Evolutionary conservation across 2,888 invertebrate genomes (phyloP).

Genomic region (Strigamia transsilvanica): DNA sequence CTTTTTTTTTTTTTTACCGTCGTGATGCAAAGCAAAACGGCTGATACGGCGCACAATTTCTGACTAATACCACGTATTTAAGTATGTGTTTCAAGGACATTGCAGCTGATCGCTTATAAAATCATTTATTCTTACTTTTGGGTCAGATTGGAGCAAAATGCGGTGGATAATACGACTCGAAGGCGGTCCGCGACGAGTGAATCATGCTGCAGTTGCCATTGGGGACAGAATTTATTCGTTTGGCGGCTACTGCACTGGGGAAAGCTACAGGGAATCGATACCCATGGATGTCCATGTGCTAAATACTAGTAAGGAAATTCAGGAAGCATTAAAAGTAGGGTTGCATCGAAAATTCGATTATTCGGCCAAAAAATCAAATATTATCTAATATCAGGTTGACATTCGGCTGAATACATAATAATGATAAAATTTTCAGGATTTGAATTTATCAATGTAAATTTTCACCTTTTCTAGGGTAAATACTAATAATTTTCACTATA

Average conservation of each 20-base stretch:
- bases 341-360: too few relatives aligned
- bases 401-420: too few relatives aligned
- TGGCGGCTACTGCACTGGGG: slow-evolving; percentile 89
- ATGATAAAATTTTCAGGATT: too few relatives aligned
- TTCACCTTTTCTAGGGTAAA: too few relatives aligned
- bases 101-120: background rate
- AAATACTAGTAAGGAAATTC: slow-evolving; percentile 72
- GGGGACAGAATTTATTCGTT: slow-evolving; percentile 85
- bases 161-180: slow-evolving; percentile 86
- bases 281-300: slow-evolving; percentile 88
- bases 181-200: slow-evolving; percentile 89
- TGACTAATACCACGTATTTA: background rate
- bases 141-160: slow-evolving; percentile 66
- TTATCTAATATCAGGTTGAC: too few relatives aligned
- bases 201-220: slow-evolving; percentile 88
- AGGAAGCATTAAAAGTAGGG: background rate
- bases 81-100: background rate
- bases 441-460: too few relatives aligned
- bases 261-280: slow-evolving; percentile 74
- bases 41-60: background rate
- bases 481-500: too few relatives aligned
- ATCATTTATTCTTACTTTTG: background rate
- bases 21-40: background rate
- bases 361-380: too few relatives aligned
- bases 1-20: background rate